Percentiles rank a stretch among this genome's conserved stretches.
Evolutionary conservation across 1,140 invertebrate genomes (phyloP).

Genomic region (Drosophila orosa): DNA sequence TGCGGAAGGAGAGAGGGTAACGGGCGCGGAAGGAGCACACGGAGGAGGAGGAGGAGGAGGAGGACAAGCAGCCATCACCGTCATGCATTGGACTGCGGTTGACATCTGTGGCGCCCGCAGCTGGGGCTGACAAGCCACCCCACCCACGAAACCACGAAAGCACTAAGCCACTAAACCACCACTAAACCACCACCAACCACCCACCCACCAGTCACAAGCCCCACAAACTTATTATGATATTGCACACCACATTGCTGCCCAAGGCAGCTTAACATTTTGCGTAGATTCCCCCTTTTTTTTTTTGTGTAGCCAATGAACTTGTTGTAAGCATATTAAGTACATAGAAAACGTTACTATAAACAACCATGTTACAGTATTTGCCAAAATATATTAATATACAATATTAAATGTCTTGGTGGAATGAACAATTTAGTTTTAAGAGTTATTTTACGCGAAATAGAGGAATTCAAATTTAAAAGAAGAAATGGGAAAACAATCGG

Average conservation of each 20-base stretch:
- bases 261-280: conserved; percentile 42
- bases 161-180: conserved; percentile 47
- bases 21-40: not conserved
- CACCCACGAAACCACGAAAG: conserved; percentile 10
- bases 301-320: conserved; percentile 32
- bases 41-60: conserved; percentile 3
- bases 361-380: conserved; percentile 60
- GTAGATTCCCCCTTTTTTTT: conserved; percentile 25
- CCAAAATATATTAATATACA: conserved; percentile 50
- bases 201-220: conserved; percentile 18
- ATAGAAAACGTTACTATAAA: conserved; percentile 48
- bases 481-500: not conserved
- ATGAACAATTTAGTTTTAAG: not conserved
- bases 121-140: conserved; percentile 54
- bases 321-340: conserved; percentile 49
- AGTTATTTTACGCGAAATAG: not conserved
- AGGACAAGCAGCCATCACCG: conserved; percentile 38
- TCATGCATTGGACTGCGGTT: conserved; percentile 64
- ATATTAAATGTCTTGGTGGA: conserved; percentile 5
- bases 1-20: not conserved
- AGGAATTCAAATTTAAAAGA: no score
- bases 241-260: conserved; percentile 33
- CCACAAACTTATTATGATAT: conserved; percentile 21
- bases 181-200: conserved; percentile 37
- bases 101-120: conserved; percentile 67